Conservation (phyloP, 2,888 invertebrate species). For the Xanthorhoe spadicearia region DNA sequence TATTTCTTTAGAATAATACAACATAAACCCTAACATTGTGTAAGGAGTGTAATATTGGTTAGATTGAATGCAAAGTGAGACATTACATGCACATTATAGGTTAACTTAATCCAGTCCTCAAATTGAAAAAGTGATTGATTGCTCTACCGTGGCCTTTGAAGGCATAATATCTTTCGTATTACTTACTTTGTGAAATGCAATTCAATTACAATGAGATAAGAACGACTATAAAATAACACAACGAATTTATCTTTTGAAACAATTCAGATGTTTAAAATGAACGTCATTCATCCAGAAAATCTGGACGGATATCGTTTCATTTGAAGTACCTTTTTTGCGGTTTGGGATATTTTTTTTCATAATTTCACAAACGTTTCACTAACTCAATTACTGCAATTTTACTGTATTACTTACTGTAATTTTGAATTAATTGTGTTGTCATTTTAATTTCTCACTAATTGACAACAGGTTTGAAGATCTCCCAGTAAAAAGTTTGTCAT, state of each 20-base stretch:
- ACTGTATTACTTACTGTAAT: too few species aligned
- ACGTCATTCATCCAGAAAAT: constrained; percentile 13
- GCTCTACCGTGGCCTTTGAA: constrained; percentile 3
- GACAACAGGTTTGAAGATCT: neutral
- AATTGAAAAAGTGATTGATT: constrained; percentile 27
- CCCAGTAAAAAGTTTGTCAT: neutral
- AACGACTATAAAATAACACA: neutral
- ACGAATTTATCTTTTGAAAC: constrained; percentile 1
- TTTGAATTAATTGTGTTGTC: too few species aligned
- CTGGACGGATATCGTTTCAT: neutral
- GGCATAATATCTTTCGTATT: neutral
- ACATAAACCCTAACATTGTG: too few species aligned
- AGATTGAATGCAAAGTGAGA: constrained; percentile 16
- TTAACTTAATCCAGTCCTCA: constrained; percentile 3
- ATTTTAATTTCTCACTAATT: neutral
- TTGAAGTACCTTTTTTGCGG: neutral
- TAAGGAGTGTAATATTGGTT: neutral
- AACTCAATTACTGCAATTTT: too few species aligned
- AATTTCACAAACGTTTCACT: too few species aligned
- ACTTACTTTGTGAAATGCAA: constrained; percentile 10
- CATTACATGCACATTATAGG: constrained; percentile 5
- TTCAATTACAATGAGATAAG: constrained; percentile 15
- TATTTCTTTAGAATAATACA: too few species aligned
- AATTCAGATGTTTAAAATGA: constrained; percentile 2
- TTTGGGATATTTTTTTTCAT: too few species aligned